phyloP scores from a whole-genome alignment of 2,113 vertebrate species.

The Ptilonorhynchus violaceus region DNA sequence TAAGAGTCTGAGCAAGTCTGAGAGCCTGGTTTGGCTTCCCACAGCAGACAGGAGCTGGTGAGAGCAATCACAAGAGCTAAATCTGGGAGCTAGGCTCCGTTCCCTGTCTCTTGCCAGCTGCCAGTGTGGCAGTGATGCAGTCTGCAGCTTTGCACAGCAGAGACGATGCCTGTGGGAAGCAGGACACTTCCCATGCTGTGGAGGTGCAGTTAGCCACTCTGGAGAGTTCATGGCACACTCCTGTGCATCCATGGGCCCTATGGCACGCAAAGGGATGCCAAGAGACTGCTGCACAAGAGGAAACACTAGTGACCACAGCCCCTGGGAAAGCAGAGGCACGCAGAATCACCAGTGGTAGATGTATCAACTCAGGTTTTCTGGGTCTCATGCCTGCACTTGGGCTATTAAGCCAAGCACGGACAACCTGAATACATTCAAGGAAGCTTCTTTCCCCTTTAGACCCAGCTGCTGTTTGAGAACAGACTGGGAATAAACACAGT shows the following conservation, averaged over 20 bases:
- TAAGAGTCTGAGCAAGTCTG: background rate
- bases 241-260: background rate
- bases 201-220: background rate
- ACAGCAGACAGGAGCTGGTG: background rate
- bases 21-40: background rate
- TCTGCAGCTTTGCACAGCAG: background rate
- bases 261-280: background rate
- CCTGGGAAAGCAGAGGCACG: background rate
- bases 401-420: background rate
- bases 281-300: background rate
- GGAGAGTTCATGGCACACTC: background rate
- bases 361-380: background rate
- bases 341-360: background rate
- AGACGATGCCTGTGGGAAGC: accelerated
- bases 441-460: background rate
- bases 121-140: background rate
- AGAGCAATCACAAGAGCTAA: background rate
- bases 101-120: background rate
- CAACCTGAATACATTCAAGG: background rate
- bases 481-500: background rate
- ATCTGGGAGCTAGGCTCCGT: background rate
- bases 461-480: background rate
- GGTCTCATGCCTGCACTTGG: background rate
- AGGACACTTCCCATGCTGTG: background rate
- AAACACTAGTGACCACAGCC: background rate